Conservation (phyloP, 2,797 vertebrate genomes). For the Pelodytes ibericus region DNA sequence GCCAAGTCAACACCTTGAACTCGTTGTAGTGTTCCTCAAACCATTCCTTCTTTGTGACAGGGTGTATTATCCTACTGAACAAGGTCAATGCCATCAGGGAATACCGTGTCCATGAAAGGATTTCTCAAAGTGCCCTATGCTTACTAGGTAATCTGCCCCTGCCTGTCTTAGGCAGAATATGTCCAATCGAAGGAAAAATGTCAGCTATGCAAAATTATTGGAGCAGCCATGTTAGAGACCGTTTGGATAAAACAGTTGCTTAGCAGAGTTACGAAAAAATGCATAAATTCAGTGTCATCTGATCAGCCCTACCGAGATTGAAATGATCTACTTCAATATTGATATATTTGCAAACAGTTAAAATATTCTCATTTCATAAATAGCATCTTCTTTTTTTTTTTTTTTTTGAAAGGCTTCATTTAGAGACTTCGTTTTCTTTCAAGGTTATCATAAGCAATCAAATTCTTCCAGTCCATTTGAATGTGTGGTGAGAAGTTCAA, state of each 20-base stretch:
- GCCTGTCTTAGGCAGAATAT: no score
- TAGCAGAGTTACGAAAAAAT: not conserved
- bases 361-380: slow-evolving; percentile 27
- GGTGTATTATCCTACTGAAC: no score
- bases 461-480: slow-evolving; percentile 12
- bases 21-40: no score
- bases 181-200: no score
- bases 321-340: slow-evolving; percentile 28
- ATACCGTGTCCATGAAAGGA: no score
- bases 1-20: no score
- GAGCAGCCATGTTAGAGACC: no score
- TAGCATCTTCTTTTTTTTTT: slow-evolving; percentile 16
- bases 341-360: slow-evolving; percentile 11
- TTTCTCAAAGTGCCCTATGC: no score
- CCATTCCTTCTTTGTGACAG: no score
- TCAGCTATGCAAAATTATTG: no score
- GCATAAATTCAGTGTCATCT: slow-evolving; percentile 6
- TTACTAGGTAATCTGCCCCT: no score
- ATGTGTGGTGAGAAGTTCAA: slow-evolving; percentile 42
- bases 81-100: no score
- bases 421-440: slow-evolving; percentile 12
- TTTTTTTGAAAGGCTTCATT: not conserved
- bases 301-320: slow-evolving; percentile 7
- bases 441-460: slow-evolving; percentile 50
- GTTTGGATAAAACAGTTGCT: not conserved